Evolutionary conservation across 2,797 vertebrate genomes (phyloP).

Genomic region (Benthosema pterotum): DNA sequence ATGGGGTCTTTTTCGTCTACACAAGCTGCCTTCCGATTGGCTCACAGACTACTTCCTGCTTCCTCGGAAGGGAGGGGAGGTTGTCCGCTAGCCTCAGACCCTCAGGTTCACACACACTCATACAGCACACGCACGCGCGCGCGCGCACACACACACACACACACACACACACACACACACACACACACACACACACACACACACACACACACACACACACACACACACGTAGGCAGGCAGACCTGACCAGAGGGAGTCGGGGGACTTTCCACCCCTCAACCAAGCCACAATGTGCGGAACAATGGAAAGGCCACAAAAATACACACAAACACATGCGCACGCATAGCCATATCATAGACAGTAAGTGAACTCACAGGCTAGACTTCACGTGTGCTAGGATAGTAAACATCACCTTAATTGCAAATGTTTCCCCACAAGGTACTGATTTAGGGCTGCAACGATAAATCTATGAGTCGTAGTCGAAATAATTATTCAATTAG

Average conservation of each 20-base stretch:
- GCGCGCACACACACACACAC: background rate
- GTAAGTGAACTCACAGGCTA: too few species aligned
- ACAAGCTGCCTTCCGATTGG: conserved; percentile 54
- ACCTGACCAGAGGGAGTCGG: too few species aligned
- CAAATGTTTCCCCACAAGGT: too few species aligned
- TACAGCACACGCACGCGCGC: background rate
- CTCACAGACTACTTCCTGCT: conserved; percentile 71
- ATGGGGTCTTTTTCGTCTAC: conserved; percentile 33
- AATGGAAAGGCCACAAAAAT: background rate
- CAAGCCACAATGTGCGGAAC: too few species aligned
- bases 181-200: background rate
- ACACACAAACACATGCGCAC: background rate
- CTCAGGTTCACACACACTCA: conserved; percentile 2
- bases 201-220: background rate
- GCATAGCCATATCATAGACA: too few species aligned
- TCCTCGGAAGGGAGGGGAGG: conserved; percentile 37
- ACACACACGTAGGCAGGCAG: background rate
- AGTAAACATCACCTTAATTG: too few species aligned
- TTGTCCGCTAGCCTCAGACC: conserved; percentile 45
- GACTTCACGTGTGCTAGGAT: background rate
- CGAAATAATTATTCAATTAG: too few species aligned
- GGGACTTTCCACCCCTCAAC: too few species aligned
- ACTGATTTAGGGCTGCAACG: too few species aligned
- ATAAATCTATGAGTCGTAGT: too few species aligned
- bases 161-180: background rate